These are phyloP conservation scores for Blastomussa wellsi DNA, from an alignment of 92 coral and sea anemone species.

Conservation along the genomic window DNA sequence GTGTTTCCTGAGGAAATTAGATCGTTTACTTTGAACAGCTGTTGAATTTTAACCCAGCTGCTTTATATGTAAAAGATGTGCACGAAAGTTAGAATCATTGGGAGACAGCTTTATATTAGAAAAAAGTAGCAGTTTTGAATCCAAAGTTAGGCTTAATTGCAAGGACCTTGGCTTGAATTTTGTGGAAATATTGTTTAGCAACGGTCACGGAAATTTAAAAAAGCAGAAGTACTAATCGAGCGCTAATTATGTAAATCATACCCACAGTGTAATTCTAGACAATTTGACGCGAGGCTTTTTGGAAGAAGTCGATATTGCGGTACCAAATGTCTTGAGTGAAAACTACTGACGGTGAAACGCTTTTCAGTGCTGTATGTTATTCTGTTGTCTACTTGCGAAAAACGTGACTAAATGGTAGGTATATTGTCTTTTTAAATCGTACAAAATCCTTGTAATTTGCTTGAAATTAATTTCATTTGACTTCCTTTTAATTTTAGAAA, in stretches of 20 bases:
- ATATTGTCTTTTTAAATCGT: not conserved
- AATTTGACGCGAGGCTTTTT: not conserved
- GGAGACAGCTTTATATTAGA: not conserved
- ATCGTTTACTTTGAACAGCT: not conserved
- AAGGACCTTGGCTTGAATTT: not conserved
- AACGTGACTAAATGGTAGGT: not conserved
- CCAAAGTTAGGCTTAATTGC: not conserved
- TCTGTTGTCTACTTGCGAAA: not conserved
- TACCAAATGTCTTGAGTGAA: not conserved
- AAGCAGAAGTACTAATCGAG: not conserved
- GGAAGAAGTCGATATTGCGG: not conserved
- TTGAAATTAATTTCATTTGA: not conserved
- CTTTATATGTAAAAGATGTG: too few relatives aligned
- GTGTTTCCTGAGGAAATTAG: not conserved
- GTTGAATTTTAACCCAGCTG: too few relatives aligned
- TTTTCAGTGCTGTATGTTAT: not conserved
- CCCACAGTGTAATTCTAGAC: not conserved
- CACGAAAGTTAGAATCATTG: too few relatives aligned
- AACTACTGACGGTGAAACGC: not conserved
- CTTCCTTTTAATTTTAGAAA: not conserved
- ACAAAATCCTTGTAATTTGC: not conserved
- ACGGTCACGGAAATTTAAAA: not conserved
- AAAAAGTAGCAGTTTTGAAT: not conserved
- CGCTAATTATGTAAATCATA: not conserved
- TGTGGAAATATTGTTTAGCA: not conserved